A percentile compares a stretch with the other conserved stretches of the same genome.
phyloP scores from a whole-genome alignment of 2,797 vertebrate genomes.

The Heterohyrax brucei region DNA sequence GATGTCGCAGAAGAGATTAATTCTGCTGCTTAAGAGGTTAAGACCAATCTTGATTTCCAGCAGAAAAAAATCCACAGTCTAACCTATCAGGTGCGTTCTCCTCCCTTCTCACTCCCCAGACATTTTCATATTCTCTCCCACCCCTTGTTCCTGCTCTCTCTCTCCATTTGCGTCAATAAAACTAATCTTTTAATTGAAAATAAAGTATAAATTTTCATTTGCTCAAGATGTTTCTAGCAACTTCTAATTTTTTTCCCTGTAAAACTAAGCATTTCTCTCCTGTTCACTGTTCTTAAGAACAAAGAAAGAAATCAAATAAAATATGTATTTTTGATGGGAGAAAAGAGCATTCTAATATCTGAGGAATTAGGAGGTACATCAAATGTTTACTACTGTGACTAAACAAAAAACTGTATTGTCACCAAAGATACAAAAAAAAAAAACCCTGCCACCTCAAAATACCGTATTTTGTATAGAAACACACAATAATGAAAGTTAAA shows the following conservation, averaged over 20 bases:
- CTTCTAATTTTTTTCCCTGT: neutral
- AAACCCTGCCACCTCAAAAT: neutral
- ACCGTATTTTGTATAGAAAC: slow-evolving; percentile 38
- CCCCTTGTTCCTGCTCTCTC: neutral
- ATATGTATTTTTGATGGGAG: slow-evolving; percentile 55
- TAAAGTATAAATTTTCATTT: neutral
- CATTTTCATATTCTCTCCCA: neutral
- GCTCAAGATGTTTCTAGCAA: slow-evolving; percentile 25
- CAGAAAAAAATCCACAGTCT: slow-evolving; percentile 31
- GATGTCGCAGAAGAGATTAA: slow-evolving; percentile 85
- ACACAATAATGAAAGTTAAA: neutral
- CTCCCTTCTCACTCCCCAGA: neutral
- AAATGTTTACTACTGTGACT: neutral
- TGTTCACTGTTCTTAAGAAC: neutral
- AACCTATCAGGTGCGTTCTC: neutral
- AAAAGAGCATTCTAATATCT: neutral
- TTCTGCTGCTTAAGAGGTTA: slow-evolving; percentile 78
- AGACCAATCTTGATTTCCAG: slow-evolving; percentile 73
- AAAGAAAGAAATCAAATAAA: slow-evolving; percentile 48
- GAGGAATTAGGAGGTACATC: neutral
- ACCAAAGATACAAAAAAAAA: slow-evolving; percentile 42
- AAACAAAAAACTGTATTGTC: neutral
- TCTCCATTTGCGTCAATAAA: slow-evolving; percentile 12
- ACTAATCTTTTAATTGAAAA: slow-evolving; percentile 29
- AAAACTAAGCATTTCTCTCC: slow-evolving; percentile 33